phyloP scores from a whole-genome alignment of 2,113 vertebrate species.

The Coptodon rendalli region DNA sequence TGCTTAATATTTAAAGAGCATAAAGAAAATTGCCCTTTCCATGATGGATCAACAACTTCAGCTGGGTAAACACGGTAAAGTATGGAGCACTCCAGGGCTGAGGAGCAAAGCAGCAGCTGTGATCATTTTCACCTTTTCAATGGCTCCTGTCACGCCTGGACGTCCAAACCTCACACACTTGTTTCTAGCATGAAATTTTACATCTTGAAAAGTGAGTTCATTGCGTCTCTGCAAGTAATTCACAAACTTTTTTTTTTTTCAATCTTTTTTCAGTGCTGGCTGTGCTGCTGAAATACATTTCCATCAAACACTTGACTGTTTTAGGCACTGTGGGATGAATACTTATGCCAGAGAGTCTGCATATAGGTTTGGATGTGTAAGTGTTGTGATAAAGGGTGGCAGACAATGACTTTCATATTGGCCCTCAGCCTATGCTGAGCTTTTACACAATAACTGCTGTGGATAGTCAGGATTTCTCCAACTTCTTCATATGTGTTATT shows the following conservation, averaged over 20 bases:
- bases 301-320: not conserved
- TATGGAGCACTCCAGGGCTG: not conserved
- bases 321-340: not conserved
- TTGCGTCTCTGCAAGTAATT: not conserved
- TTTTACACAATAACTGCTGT: not conserved
- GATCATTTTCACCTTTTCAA: not conserved
- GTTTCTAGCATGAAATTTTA: not conserved
- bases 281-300: not conserved
- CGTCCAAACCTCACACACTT: not conserved
- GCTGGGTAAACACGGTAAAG: constrained; percentile 37
- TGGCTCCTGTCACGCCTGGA: not conserved
- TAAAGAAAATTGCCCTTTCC: constrained; percentile 46
- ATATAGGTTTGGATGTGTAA: not conserved
- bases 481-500: not conserved
- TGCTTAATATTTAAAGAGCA: constrained; percentile 43
- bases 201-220: not conserved
- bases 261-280: not conserved
- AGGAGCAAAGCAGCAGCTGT: not conserved
- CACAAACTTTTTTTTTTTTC: not conserved
- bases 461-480: not conserved
- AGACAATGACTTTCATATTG: not conserved
- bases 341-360: not conserved
- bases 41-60: constrained; percentile 38
- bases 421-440: not conserved
- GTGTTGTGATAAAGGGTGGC: not conserved